Percentiles rank a stretch among this genome's conserved stretches.
Evolutionary conservation across 2,888 invertebrate genomes (phyloP).

Genomic region (Apamea anceps): DNA sequence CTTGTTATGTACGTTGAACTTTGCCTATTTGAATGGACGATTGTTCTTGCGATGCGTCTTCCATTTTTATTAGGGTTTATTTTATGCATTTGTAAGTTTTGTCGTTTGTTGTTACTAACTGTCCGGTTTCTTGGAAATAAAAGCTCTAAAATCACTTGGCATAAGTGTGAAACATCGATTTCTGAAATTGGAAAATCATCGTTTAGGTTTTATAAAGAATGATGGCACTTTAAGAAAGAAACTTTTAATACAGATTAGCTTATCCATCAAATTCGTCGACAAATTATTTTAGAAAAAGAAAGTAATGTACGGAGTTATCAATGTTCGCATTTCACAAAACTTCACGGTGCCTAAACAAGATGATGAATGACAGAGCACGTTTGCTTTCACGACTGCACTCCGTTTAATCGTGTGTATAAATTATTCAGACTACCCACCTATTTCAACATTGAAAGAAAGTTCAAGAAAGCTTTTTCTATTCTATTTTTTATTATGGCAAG

Average conservation of each 20-base stretch:
- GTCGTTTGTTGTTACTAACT: conserved; percentile 44
- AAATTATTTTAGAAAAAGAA: conserved; percentile 43
- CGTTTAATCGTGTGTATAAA: conserved; percentile 26
- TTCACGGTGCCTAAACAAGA: conserved; percentile 49
- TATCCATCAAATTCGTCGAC: conserved; percentile 29
- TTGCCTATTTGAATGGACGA: conserved; percentile 82
- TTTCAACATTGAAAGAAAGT: conserved; percentile 28
- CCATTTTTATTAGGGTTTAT: conserved; percentile 78
- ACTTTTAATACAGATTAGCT: neutral
- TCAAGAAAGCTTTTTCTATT: neutral
- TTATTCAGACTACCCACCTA: conserved; percentile 35
- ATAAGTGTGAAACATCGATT: neutral
- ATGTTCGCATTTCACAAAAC: conserved; percentile 50
- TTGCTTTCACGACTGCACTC: conserved; percentile 22
- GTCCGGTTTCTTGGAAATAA: conserved; percentile 26
- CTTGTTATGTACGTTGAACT: conserved; percentile 87
- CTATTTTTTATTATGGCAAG: no score
- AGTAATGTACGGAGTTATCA: conserved; percentile 37
- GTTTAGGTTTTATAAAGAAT: neutral
- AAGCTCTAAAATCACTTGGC: conserved; percentile 5
- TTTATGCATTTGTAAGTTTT: conserved; percentile 61
- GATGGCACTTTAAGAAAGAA: neutral
- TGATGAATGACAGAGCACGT: conserved; percentile 40
- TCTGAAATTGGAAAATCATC: neutral
- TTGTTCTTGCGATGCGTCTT: conserved; percentile 78